Conservation (phyloP, 1,140 invertebrate species). For the Eubasilissa regina region DNA sequence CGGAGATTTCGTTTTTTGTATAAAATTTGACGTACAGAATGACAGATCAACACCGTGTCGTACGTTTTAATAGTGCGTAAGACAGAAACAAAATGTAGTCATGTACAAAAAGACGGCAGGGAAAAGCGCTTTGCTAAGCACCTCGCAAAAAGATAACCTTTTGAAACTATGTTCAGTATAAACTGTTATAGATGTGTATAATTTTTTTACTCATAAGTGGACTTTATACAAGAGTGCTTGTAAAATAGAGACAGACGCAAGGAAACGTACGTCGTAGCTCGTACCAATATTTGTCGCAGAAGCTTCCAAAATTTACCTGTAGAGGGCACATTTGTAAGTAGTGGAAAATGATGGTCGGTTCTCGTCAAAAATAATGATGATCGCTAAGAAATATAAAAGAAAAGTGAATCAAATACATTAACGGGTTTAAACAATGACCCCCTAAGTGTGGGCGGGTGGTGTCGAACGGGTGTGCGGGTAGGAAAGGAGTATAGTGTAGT, state of each 20-base stretch:
- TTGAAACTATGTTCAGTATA: background rate
- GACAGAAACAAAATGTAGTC: background rate
- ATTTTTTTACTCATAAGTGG: background rate
- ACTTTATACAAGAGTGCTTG: background rate
- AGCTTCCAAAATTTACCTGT: conserved; percentile 54
- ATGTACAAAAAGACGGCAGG: background rate
- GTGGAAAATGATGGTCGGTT: conserved; percentile 68
- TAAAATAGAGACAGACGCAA: background rate
- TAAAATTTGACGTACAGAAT: conserved; percentile 30
- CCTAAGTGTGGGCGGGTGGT: conserved; percentile 45
- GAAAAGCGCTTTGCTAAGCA: background rate
- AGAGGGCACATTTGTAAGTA: conserved; percentile 64
- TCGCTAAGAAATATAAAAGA: conserved; percentile 63
- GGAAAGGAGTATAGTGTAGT: conserved; percentile 66
- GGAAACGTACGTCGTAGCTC: conserved; percentile 8
- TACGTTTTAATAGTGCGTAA: background rate
- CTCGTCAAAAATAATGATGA: conserved; percentile 69
- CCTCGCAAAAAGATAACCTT: background rate
- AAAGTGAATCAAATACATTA: conserved; percentile 46
- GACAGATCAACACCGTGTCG: conserved; percentile 25
- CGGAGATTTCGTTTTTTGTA: conserved; percentile 5
- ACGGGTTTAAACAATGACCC: conserved; percentile 46
- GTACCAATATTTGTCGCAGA: conserved; percentile 4
- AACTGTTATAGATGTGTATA: background rate
- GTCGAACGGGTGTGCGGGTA: conserved; percentile 50